phyloP scores from a whole-genome alignment of 2,888 invertebrate genomes.

The Drosophila recens region DNA sequence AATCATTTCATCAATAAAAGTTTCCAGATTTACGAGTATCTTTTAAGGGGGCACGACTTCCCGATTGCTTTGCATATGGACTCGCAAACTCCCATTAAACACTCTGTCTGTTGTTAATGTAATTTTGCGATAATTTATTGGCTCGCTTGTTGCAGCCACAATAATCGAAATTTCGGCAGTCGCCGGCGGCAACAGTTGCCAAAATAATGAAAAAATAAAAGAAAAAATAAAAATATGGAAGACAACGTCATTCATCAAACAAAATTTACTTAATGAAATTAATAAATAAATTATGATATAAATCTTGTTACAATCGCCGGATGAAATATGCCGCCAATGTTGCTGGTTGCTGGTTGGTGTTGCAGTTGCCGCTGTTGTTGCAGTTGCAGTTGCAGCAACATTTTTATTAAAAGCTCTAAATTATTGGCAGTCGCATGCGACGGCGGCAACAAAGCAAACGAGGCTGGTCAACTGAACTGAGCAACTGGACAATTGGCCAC shows the following conservation, averaged over 20 bases:
- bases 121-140: constrained; percentile 58
- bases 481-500: constrained; percentile 32
- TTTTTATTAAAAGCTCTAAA: constrained; percentile 80
- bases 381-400: constrained; percentile 55
- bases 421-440: constrained; percentile 78
- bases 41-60: not conserved
- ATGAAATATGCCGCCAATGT: constrained; percentile 48
- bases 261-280: constrained; percentile 81
- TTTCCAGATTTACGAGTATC: constrained; percentile 13
- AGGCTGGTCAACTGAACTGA: constrained; percentile 56
- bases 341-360: constrained; percentile 47
- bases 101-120: constrained; percentile 51
- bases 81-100: constrained; percentile 41
- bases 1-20: constrained; percentile 12
- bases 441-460: constrained; percentile 72
- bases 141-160: constrained; percentile 50
- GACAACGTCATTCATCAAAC: constrained; percentile 77
- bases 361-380: constrained; percentile 40
- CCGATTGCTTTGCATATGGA: constrained; percentile 21
- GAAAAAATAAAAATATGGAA: constrained; percentile 37
- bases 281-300: constrained; percentile 82
- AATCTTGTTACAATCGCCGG: constrained; percentile 68
- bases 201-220: constrained; percentile 18
- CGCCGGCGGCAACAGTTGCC: constrained; percentile 52
- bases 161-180: constrained; percentile 77